Evolutionary conservation across 2,797 vertebrate genomes (phyloP).

Genomic region (Macrochelys suwanniensis): DNA sequence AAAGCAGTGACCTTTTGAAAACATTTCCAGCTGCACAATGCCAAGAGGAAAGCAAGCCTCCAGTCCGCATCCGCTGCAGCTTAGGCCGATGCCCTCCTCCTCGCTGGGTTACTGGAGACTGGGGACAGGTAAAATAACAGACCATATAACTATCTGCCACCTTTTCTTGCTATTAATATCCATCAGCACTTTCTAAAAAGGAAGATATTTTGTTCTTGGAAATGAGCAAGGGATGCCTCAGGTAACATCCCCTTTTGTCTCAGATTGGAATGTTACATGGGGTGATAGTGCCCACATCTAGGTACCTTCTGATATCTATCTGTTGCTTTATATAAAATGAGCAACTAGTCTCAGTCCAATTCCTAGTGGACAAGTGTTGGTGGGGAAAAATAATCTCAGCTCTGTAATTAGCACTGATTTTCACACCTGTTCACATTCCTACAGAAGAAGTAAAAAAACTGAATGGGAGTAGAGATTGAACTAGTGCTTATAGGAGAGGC

Average conservation of each 20-base stretch:
- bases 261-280: neutral
- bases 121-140: conserved; percentile 91
- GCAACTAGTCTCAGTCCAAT: neutral
- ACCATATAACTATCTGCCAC: neutral
- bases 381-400: neutral
- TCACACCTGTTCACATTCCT: neutral
- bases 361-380: neutral
- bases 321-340: neutral
- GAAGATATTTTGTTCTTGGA: neutral
- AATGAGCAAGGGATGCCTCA: neutral
- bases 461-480: neutral
- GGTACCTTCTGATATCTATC: neutral
- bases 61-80: conserved; percentile 93
- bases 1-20: conserved; percentile 95
- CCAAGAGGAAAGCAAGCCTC: conserved; percentile 92
- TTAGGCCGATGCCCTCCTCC: conserved; percentile 95
- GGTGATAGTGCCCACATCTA: neutral
- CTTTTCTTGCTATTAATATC: neutral
- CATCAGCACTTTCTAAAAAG: neutral
- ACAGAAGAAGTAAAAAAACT: neutral
- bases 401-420: neutral
- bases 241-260: neutral
- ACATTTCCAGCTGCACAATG: conserved; percentile 92
- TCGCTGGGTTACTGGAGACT: conserved; percentile 97
- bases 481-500: neutral